Evolutionary conservation across 2,888 invertebrate genomes (phyloP).

Genomic region (Drosophila sordidula): DNA sequence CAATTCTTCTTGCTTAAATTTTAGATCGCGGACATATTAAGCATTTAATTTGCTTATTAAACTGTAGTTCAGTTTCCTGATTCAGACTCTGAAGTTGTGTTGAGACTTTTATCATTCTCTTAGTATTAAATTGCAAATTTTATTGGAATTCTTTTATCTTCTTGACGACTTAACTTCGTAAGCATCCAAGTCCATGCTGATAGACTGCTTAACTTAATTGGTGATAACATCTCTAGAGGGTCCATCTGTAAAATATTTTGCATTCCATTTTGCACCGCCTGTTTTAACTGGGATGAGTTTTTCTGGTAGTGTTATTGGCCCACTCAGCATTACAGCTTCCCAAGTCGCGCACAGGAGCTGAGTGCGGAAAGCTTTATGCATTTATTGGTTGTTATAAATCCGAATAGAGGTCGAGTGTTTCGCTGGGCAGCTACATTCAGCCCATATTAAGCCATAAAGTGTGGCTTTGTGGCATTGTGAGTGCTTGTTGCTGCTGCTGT

Average conservation of each 20-base stretch:
- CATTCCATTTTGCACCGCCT: too few species aligned
- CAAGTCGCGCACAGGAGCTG: constrained; percentile 73
- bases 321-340: not conserved
- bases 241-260: too few species aligned
- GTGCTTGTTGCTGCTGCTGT: constrained; percentile 34
- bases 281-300: not conserved
- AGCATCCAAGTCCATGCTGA: too few species aligned
- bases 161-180: not conserved
- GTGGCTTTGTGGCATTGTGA: constrained; percentile 64
- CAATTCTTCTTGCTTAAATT: too few species aligned
- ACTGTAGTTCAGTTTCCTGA: too few species aligned
- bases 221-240: too few species aligned
- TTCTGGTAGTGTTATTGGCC: not conserved
- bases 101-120: too few species aligned
- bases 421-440: constrained; percentile 20
- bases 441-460: constrained; percentile 73
- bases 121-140: too few species aligned
- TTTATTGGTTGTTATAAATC: constrained; percentile 82
- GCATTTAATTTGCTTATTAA: too few species aligned
- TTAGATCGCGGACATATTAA: too few species aligned
- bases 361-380: constrained; percentile 82
- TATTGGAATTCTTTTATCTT: not conserved
- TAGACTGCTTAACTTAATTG: too few species aligned
- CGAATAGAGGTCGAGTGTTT: constrained; percentile 35
- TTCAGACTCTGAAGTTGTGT: too few species aligned